Evolutionary conservation across 1,140 invertebrate species (phyloP).

Genomic region (Dryas iulia): DNA sequence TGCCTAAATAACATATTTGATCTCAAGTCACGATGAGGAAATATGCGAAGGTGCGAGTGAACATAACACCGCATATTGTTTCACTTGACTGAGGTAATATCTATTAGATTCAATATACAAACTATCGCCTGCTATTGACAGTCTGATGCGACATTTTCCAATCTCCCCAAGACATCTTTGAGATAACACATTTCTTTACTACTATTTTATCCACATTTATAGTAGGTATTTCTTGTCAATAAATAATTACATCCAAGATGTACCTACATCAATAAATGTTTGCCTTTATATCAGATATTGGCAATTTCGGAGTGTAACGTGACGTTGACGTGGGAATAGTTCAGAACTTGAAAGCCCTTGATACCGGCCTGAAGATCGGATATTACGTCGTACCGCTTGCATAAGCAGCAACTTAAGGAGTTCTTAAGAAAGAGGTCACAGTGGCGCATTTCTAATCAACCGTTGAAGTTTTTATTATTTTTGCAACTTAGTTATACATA

Average conservation of each 20-base stretch:
- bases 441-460: slow-evolving; percentile 27
- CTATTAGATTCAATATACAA: neutral
- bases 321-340: slow-evolving; percentile 32
- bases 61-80: neutral
- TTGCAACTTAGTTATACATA: neutral
- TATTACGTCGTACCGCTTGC: slow-evolving; percentile 31
- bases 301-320: slow-evolving; percentile 12
- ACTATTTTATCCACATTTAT: too few species aligned
- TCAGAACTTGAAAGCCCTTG: slow-evolving; percentile 25
- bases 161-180: neutral
- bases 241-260: too few species aligned
- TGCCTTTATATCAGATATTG: slow-evolving; percentile 13
- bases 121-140: neutral
- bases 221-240: too few species aligned
- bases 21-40: neutral
- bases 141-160: neutral
- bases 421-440: slow-evolving; percentile 37
- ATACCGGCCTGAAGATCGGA: slow-evolving; percentile 21
- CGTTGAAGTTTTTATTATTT: neutral
- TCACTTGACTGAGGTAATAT: neutral
- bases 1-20: neutral
- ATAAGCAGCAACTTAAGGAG: slow-evolving; percentile 33
- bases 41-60: neutral
- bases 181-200: neutral
- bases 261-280: neutral